Percentiles rank a stretch among this genome's conserved stretches.
phyloP scores from a whole-genome alignment of 2,888 invertebrate species.

The Flexamia atlantica region DNA sequence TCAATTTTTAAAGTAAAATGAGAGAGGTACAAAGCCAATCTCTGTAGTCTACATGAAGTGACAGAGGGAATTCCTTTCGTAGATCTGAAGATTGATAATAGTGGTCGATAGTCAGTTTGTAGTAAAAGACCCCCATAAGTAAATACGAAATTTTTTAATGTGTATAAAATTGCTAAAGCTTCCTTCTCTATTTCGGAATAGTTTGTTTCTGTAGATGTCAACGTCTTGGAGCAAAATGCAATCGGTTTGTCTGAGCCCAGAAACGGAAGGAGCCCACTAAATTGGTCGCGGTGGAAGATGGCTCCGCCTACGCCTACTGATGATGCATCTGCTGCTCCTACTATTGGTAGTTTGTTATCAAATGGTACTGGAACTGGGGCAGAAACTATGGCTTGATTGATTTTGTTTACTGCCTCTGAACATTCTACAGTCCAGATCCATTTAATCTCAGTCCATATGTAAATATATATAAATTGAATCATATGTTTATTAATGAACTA shows the following conservation, averaged over 20 bases:
- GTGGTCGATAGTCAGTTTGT: constrained; percentile 25
- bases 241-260: constrained; percentile 11
- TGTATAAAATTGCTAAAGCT: constrained; percentile 27
- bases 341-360: not conserved
- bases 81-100: constrained; percentile 2
- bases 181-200: constrained; percentile 28
- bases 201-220: constrained; percentile 17
- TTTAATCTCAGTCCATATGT: too few species aligned
- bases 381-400: not conserved
- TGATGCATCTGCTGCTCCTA: constrained; percentile 32
- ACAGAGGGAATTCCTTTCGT: constrained; percentile 10
- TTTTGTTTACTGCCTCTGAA: not conserved
- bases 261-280: too few species aligned
- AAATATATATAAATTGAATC: too few species aligned
- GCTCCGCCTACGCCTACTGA: not conserved
- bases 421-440: constrained; percentile 8
- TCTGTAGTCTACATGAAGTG: constrained; percentile 29
- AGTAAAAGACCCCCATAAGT: constrained; percentile 11
- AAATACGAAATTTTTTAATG: constrained; percentile 54
- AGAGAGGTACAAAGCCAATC: constrained; percentile 7
- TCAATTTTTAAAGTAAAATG: constrained; percentile 25
- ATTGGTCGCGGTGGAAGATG: not conserved
- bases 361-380: constrained; percentile 7
- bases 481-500: too few species aligned
- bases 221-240: constrained; percentile 2